Conservation (phyloP, 2,888 invertebrate species). For the Panzeria rudis region DNA sequence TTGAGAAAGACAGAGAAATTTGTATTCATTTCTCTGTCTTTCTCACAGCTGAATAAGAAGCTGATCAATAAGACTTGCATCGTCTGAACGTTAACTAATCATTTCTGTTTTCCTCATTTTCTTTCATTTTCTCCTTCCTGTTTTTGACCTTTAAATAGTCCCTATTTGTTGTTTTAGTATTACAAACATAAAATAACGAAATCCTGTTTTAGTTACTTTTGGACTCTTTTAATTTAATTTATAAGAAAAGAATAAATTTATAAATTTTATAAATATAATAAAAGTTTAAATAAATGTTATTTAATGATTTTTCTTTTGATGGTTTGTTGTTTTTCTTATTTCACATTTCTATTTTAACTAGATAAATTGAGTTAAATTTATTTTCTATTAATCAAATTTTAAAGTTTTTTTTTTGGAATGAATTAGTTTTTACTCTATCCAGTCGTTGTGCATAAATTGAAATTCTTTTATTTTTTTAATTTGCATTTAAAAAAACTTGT, state of each 20-base stretch:
- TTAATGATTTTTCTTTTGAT: conserved; percentile 54
- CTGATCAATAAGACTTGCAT: too few relatives aligned
- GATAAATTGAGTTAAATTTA: background rate
- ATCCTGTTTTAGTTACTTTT: conserved; percentile 30
- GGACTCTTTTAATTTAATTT: conserved; percentile 52
- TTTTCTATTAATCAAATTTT: conserved; percentile 6
- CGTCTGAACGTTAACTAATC: too few relatives aligned
- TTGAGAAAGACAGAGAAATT: too few relatives aligned
- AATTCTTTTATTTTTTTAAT: background rate
- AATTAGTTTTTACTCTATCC: background rate
- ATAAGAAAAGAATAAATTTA: conserved; percentile 57
- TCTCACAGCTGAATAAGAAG: too few relatives aligned
- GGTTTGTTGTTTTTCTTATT: conserved; percentile 70
- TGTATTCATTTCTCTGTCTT: too few relatives aligned
- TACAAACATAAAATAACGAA: conserved; percentile 10
- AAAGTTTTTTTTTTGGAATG: conserved; percentile 21
- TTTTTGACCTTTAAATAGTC: conserved; percentile 17
- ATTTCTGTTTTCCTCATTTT: conserved; percentile 16
- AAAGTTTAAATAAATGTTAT: conserved; percentile 64
- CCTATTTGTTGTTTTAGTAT: conserved; percentile 40
- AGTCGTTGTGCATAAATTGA: background rate
- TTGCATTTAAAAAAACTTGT: background rate
- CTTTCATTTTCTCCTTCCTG: conserved; percentile 9
- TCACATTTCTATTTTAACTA: conserved; percentile 5
- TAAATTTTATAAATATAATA: conserved; percentile 38